phyloP scores from a whole-genome alignment of 1,140 invertebrate genomes.

The Panulirus ornatus region DNA sequence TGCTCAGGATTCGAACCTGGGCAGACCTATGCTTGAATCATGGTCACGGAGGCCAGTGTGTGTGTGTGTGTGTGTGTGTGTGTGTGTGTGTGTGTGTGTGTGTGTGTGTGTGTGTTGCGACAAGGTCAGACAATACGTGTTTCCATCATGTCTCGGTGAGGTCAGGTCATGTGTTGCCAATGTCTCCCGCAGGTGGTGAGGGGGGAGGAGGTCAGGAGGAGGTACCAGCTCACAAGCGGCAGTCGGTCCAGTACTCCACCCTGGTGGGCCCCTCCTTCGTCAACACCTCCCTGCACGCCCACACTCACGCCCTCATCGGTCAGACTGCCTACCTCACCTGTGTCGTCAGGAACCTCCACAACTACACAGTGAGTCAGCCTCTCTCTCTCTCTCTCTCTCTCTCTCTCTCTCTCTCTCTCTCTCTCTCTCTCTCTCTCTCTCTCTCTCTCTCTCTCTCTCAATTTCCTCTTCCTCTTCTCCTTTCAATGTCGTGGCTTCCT shows the following conservation, averaged over 20 bases:
- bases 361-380: constrained; percentile 8
- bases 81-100: too few species aligned
- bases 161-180: background rate
- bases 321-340: constrained; percentile 49
- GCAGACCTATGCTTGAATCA: too few species aligned
- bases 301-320: constrained; percentile 29
- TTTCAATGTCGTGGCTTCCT: too few species aligned
- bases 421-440: constrained; percentile 17
- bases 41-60: too few species aligned
- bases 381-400: constrained; percentile 17
- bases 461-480: too few species aligned
- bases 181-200: background rate
- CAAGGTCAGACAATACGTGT: too few species aligned
- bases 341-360: constrained; percentile 42
- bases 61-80: too few species aligned
- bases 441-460: constrained; percentile 14
- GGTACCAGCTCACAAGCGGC: constrained; percentile 46
- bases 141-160: background rate
- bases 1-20: too few species aligned
- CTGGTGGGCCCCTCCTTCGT: constrained; percentile 42
- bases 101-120: too few species aligned
- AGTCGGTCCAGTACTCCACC: constrained; percentile 42
- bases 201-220: background rate
- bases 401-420: constrained; percentile 17
- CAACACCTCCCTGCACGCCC: constrained; percentile 31